A percentile compares a stretch with the other conserved stretches of the same genome.
These are phyloP conservation scores for Galleria mellonella DNA, from an alignment of 1,140 invertebrate species.

Conservation along the genomic window DNA sequence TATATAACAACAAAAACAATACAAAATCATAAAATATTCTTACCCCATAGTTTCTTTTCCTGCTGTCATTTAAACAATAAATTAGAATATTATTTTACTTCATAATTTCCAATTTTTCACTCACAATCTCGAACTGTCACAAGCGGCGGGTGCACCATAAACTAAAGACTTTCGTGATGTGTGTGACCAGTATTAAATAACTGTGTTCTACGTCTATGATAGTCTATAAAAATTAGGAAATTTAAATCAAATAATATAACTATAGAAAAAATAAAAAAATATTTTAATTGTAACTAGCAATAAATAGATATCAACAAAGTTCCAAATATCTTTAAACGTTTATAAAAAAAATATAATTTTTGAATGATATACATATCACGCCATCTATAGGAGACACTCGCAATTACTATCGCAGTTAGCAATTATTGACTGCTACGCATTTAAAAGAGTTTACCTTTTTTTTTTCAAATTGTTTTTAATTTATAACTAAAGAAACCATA, in stretches of 20 bases:
- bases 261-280: too few species aligned
- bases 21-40: constrained; percentile 22
- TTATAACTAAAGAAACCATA: too few species aligned
- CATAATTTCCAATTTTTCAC: constrained; percentile 66
- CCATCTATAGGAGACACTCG: not conserved
- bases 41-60: constrained; percentile 80
- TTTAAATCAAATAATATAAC: too few species aligned
- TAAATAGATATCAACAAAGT: too few species aligned
- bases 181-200: not conserved
- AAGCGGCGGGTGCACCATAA: constrained; percentile 44
- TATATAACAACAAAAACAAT: constrained; percentile 6
- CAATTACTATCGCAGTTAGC: too few species aligned
- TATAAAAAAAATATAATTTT: too few species aligned
- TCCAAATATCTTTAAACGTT: too few species aligned
- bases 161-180: constrained; percentile 22
- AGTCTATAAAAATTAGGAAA: not conserved
- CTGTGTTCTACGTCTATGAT: not conserved
- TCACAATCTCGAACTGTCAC: constrained; percentile 67
- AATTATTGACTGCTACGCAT: too few species aligned
- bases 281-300: too few species aligned
- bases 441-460: too few species aligned
- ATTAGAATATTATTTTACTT: constrained; percentile 59
- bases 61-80: constrained; percentile 77
- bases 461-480: too few species aligned
- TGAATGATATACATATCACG: not conserved